Conservation (phyloP, 2,797 vertebrate genomes). For the Scomberomorus guttatus region DNA sequence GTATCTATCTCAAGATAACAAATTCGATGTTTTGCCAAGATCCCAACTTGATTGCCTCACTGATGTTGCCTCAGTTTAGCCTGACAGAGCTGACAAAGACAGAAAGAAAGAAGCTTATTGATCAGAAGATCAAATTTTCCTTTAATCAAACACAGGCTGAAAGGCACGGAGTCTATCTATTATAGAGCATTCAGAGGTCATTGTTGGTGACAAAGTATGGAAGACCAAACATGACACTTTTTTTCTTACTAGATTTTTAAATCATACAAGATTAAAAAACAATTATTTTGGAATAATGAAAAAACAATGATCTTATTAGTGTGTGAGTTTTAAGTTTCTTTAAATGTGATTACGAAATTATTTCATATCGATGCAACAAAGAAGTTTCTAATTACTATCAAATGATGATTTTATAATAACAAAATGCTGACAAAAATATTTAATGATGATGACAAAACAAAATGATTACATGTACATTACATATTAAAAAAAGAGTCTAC, state of each 20-base stretch:
- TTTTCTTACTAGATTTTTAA: too few species aligned
- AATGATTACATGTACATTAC: too few species aligned
- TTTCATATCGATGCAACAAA: not conserved
- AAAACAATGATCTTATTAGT: not conserved
- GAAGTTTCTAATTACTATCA: not conserved
- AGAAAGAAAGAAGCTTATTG: not conserved
- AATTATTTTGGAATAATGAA: not conserved
- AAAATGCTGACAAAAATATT: too few species aligned
- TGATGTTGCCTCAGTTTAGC: slow-evolving; percentile 4
- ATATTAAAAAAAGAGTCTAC: too few species aligned
- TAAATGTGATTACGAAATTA: not conserved
- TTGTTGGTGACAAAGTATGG: not conserved
- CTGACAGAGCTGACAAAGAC: slow-evolving; percentile 1
- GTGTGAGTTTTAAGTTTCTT: not conserved
- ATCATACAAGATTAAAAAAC: not conserved
- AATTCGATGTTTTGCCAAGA: slow-evolving; percentile 3
- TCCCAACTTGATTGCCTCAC: slow-evolving; percentile 1
- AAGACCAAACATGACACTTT: not conserved
- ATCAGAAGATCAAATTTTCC: slow-evolving; percentile 23
- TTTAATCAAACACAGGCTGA: slow-evolving; percentile 7
- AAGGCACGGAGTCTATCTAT: not conserved
- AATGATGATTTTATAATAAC: not conserved
- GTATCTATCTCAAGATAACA: slow-evolving; percentile 4
- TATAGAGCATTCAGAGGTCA: slow-evolving; percentile 16
- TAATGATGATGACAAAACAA: not conserved